phyloP scores from a whole-genome alignment of 2,888 invertebrate species.

The Erannis defoliaria region DNA sequence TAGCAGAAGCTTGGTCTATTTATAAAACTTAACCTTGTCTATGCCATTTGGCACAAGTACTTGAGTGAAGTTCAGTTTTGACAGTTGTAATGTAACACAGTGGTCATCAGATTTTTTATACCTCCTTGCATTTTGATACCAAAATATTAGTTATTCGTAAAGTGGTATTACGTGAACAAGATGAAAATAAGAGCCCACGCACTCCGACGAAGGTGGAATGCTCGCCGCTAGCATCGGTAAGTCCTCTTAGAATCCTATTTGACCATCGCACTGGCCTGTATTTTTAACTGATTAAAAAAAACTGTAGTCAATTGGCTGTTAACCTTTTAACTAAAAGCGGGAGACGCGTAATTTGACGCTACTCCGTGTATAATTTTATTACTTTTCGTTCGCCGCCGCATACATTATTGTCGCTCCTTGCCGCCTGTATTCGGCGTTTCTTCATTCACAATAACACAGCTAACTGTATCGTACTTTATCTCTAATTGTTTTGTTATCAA shows the following conservation, averaged over 20 bases:
- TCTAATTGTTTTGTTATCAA: conserved; percentile 81
- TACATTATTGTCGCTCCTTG: conserved; percentile 61
- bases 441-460: conserved; percentile 57
- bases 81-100: conserved; percentile 84
- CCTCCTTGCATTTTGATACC: conserved; percentile 86
- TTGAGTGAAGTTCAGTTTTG: conserved; percentile 84
- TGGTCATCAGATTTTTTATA: conserved; percentile 84
- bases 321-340: conserved; percentile 87
- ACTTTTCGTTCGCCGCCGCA: conserved; percentile 77
- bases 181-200: conserved; percentile 85
- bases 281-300: conserved; percentile 87
- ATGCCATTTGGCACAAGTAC: conserved; percentile 78
- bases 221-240: conserved; percentile 83
- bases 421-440: conserved; percentile 62
- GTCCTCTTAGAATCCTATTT: conserved; percentile 61
- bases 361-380: conserved; percentile 85
- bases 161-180: conserved; percentile 86
- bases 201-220: conserved; percentile 83
- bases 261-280: conserved; percentile 72
- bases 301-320: conserved; percentile 86
- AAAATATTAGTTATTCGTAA: conserved; percentile 85
- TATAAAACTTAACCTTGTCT: conserved; percentile 79
- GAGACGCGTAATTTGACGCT: conserved; percentile 86
- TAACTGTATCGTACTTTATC: conserved; percentile 74
- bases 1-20: conserved; percentile 69